Conservation (phyloP, 2,888 invertebrate genomes). For the Ectemnius cavifrons region DNA sequence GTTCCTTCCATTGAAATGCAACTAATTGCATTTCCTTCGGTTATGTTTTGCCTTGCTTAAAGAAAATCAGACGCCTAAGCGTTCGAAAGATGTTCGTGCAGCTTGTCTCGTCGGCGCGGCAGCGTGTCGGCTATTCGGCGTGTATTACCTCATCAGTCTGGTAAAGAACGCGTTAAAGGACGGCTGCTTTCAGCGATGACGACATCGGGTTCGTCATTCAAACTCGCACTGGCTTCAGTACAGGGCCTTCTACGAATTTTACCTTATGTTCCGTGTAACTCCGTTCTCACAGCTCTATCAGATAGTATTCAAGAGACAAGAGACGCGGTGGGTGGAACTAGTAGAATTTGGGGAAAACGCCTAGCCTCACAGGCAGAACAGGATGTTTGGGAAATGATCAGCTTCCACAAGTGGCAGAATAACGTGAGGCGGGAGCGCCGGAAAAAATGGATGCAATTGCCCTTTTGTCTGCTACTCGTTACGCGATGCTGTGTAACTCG, state of each 20-base stretch:
- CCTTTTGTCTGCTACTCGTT: slow-evolving; percentile 28
- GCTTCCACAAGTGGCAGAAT: neutral
- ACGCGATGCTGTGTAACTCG: slow-evolving; percentile 28
- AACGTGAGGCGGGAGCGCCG: neutral
- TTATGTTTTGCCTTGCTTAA: too few relatives aligned
- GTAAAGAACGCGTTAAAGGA: slow-evolving; percentile 57
- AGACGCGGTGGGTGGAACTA: too few relatives aligned
- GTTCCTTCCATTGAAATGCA: too few relatives aligned
- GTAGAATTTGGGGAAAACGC: neutral
- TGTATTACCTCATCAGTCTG: slow-evolving; percentile 57
- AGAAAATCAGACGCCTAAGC: too few relatives aligned
- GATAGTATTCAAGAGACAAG: too few relatives aligned
- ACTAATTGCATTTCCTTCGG: too few relatives aligned
- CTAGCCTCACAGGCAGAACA: neutral
- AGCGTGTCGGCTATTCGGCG: slow-evolving; percentile 44
- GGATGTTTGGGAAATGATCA: neutral
- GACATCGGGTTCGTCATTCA: slow-evolving; percentile 47
- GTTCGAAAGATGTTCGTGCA: too few relatives aligned
- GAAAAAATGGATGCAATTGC: slow-evolving; percentile 34
- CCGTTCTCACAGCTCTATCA: neutral
- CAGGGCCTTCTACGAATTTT: slow-evolving; percentile 12
- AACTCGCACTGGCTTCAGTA: slow-evolving; percentile 17
- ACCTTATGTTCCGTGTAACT: slow-evolving; percentile 8
- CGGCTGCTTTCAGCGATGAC: slow-evolving; percentile 65
- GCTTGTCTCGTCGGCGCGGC: too few relatives aligned